A percentile compares a stretch with the other conserved stretches of the same genome.
Conservation (phyloP, 2,888 invertebrate genomes). For the Apotomis turbidana region DNA sequence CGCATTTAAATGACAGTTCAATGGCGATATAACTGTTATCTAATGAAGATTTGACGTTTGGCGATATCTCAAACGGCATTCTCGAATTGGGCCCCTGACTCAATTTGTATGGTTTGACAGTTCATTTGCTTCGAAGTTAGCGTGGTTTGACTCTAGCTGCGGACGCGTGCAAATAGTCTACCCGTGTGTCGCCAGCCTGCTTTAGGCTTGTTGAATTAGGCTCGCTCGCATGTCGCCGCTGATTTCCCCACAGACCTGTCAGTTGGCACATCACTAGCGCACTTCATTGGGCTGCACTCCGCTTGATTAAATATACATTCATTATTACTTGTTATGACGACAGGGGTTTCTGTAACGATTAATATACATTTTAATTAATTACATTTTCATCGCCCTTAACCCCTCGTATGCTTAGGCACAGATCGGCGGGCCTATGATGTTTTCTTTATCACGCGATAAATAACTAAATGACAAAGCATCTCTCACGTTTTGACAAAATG, state of each 20-base stretch:
- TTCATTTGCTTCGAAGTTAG: too few relatives aligned
- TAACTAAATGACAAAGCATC: too few relatives aligned
- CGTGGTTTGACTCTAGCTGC: not conserved
- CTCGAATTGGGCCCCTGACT: too few relatives aligned
- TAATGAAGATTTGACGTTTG: too few relatives aligned
- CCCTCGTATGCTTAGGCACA: too few relatives aligned
- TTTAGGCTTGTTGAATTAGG: constrained; percentile 57
- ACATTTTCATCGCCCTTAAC: not conserved
- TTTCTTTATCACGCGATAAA: too few relatives aligned
- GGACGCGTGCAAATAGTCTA: not conserved
- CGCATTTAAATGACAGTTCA: too few relatives aligned
- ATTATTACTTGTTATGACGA: constrained; percentile 46
- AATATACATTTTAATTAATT: not conserved
- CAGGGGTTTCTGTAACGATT: constrained; percentile 3
- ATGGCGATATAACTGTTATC: too few relatives aligned
- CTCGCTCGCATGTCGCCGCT: constrained; percentile 58
- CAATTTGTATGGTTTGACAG: too few relatives aligned
- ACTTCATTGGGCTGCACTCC: constrained; percentile 67
- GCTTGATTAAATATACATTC: constrained; percentile 70
- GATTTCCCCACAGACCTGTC: constrained; percentile 71
- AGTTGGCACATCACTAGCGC: constrained; percentile 62
- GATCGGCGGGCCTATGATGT: too few relatives aligned
- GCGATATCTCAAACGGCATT: too few relatives aligned
- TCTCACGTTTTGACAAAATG: too few relatives aligned
- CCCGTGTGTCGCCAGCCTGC: constrained; percentile 23